These are phyloP conservation scores for Halesus radiatus DNA, from an alignment of 1,140 invertebrate genomes.

Conservation along the genomic window DNA sequence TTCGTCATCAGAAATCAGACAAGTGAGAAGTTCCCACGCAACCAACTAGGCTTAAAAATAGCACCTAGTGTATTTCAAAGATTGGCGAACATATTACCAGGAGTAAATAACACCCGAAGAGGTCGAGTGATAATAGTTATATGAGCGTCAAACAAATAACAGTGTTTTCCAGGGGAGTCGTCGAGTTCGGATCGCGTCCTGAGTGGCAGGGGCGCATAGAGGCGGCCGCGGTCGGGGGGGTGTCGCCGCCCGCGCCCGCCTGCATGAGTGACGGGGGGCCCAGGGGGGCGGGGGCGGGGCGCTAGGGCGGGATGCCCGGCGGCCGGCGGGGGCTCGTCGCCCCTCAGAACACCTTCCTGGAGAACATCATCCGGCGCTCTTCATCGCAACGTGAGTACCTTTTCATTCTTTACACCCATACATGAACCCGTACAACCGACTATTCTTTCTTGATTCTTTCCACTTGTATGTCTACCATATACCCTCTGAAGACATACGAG, in stretches of 20 bases:
- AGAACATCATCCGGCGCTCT: constrained; percentile 98
- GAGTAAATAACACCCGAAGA: neutral
- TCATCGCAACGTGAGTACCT: constrained; percentile 95
- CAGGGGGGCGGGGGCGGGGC: constrained; percentile 38
- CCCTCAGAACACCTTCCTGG: constrained; percentile 99
- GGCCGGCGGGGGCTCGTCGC: constrained; percentile 97
- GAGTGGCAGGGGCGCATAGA: constrained; percentile 12
- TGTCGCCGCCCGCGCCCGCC: neutral
- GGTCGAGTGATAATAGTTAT: neutral
- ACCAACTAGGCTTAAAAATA: too few relatives aligned
- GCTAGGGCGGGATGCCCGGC: constrained; percentile 83
- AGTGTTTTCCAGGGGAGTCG: neutral
- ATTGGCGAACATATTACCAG: neutral
- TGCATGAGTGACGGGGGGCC: constrained; percentile 36
- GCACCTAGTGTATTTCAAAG: neutral
- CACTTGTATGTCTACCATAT: neutral
- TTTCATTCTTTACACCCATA: constrained; percentile 1
- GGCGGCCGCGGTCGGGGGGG: constrained; percentile 9
- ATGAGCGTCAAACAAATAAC: neutral
- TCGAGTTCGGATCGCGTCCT: neutral
- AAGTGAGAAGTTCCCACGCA: too few relatives aligned
- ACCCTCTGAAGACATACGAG: too few relatives aligned
- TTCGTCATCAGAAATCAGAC: too few relatives aligned
- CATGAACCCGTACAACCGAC: too few relatives aligned
- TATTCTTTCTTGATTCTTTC: too few relatives aligned